These are phyloP conservation scores for Thripadectes ignobilis DNA, from an alignment of 2,797 vertebrate genomes.

Conservation along the genomic window DNA sequence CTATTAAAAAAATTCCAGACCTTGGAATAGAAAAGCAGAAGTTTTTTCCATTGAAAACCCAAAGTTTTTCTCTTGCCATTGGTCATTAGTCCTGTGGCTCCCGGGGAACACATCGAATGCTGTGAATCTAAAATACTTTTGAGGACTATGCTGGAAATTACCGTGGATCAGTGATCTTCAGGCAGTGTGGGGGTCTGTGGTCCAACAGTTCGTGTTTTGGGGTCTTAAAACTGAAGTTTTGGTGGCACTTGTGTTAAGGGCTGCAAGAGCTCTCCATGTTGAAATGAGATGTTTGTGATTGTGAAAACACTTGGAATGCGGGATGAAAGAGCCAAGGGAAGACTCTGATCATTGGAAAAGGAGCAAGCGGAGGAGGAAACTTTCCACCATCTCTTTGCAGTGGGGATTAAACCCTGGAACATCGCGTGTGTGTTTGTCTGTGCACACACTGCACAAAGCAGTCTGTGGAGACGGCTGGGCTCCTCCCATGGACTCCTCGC, in stretches of 20 bases:
- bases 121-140: not conserved
- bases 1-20: not conserved
- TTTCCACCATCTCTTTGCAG: not conserved
- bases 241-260: not conserved
- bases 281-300: not conserved
- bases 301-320: not conserved
- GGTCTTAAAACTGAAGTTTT: not conserved
- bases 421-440: not conserved
- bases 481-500: not conserved
- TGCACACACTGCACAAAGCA: not conserved
- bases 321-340: not conserved
- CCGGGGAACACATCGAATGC: not conserved
- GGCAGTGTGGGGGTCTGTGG: not conserved
- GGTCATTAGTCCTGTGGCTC: not conserved
- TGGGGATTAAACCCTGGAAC: not conserved
- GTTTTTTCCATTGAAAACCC: not conserved
- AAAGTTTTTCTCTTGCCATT: rapidly evolving
- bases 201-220: not conserved
- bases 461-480: not conserved
- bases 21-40: not conserved
- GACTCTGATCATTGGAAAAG: not conserved
- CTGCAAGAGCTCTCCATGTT: not conserved
- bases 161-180: not conserved
- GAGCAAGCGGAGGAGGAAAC: not conserved
- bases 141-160: no score